Percentiles rank a stretch among this genome's conserved stretches.
phyloP scores from a whole-genome alignment of 1,140 invertebrate species.

The Eupeodes corollae region DNA sequence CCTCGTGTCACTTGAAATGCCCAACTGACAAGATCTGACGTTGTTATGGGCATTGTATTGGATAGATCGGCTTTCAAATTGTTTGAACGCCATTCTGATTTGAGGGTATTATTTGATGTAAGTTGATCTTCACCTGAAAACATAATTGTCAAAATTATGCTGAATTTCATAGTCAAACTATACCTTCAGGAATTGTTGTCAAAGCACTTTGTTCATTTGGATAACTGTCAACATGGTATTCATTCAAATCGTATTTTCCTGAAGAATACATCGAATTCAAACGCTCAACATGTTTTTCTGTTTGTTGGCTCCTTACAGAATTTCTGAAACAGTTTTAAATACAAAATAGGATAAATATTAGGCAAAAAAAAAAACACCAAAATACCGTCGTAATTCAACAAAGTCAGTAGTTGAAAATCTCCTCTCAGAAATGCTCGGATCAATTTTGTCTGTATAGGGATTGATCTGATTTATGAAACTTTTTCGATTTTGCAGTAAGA shows the following conservation, averaged over 20 bases:
- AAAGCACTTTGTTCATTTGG: slow-evolving; percentile 29
- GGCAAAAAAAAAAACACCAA: neutral
- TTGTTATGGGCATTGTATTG: slow-evolving; percentile 54
- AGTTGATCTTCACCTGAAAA: slow-evolving; percentile 20
- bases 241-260: slow-evolving; percentile 18
- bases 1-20: slow-evolving; percentile 88
- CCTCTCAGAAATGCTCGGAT: slow-evolving; percentile 43
- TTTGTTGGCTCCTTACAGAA: too few relatives aligned
- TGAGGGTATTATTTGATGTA: slow-evolving; percentile 50
- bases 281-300: too few relatives aligned
- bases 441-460: slow-evolving; percentile 49
- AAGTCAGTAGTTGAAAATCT: slow-evolving; percentile 27
- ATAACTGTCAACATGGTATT: slow-evolving; percentile 19
- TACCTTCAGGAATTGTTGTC: slow-evolving; percentile 31
- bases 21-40: slow-evolving; percentile 78
- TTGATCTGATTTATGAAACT: slow-evolving; percentile 74
- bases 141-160: neutral
- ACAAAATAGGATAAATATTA: too few relatives aligned
- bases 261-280: too few relatives aligned
- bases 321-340: too few relatives aligned
- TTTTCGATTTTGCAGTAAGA: slow-evolving; percentile 61
- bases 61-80: slow-evolving; percentile 61
- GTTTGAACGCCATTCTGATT: slow-evolving; percentile 62
- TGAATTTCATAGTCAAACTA: neutral
- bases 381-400: slow-evolving; percentile 31